Conservation (phyloP, 2,888 invertebrate genomes). For the Acholoe squamosa region DNA sequence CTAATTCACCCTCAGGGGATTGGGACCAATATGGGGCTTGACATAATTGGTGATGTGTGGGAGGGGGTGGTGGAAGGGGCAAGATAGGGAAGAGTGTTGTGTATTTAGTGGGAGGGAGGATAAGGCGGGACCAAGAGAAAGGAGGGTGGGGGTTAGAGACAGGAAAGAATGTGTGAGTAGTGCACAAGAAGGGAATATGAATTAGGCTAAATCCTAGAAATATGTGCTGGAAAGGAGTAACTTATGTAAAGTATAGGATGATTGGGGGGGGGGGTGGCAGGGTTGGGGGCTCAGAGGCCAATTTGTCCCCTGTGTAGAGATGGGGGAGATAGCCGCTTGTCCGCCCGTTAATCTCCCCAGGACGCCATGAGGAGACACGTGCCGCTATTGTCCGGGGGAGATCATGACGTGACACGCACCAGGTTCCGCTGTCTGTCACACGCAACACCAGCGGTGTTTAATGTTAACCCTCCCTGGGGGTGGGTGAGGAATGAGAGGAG, state of each 20-base stretch:
- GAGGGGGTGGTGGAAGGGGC: background rate
- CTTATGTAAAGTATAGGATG: background rate
- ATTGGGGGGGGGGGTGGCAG: background rate
- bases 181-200: too few species aligned
- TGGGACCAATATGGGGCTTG: slow-evolving; percentile 18
- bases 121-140: too few species aligned
- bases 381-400: slow-evolving; percentile 12
- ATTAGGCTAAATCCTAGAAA: too few species aligned
- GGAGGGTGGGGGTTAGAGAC: too few species aligned
- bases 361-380: slow-evolving; percentile 34
- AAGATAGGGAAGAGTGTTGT: background rate
- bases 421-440: slow-evolving; percentile 44
- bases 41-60: background rate
- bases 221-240: too few species aligned
- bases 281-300: slow-evolving; percentile 25
- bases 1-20: slow-evolving; percentile 4
- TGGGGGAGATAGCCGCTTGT: slow-evolving; percentile 52
- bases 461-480: slow-evolving; percentile 10
- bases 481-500: too few species aligned
- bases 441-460: slow-evolving; percentile 18
- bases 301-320: slow-evolving; percentile 52
- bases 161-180: background rate
- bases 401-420: slow-evolving; percentile 56
- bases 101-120: background rate
- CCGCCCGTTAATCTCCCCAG: slow-evolving; percentile 5